Percentiles rank a stretch among this genome's conserved stretches.
These are phyloP conservation scores for Lingula anatina DNA, from an alignment of 2,888 invertebrate genomes.

Conservation along the genomic window DNA sequence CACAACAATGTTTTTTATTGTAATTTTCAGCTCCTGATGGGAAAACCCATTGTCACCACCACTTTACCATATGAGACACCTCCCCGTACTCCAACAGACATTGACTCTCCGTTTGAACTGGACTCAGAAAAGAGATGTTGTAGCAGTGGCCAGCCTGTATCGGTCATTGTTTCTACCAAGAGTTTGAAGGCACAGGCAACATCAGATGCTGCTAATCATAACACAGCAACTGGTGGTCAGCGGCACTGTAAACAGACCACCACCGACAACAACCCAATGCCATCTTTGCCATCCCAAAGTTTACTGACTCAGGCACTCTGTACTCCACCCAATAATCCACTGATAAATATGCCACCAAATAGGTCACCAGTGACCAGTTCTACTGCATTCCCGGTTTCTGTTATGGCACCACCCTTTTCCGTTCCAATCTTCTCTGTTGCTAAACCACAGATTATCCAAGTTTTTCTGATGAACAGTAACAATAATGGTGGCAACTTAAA, in stretches of 20 bases:
- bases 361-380: slow-evolving; percentile 1
- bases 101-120: neutral
- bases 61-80: too few species aligned
- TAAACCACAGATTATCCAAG: slow-evolving; percentile 31
- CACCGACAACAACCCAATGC: neutral
- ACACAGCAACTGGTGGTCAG: slow-evolving; percentile 4
- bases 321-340: neutral
- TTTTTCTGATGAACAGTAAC: slow-evolving; percentile 32
- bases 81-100: neutral
- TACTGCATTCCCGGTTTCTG: slow-evolving; percentile 1
- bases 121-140: neutral
- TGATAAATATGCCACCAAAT: neutral
- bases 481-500: neutral
- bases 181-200: slow-evolving; percentile 1
- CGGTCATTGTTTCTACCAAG: slow-evolving; percentile 18
- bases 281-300: neutral
- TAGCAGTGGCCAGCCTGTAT: slow-evolving; percentile 12
- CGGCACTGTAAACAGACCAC: slow-evolving; percentile 2
- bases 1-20: too few species aligned
- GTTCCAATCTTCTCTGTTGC: slow-evolving; percentile 7
- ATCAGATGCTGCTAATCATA: too few species aligned
- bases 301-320: neutral
- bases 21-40: slow-evolving; percentile 19
- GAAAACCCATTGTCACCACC: slow-evolving; percentile 13
- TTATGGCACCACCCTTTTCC: slow-evolving; percentile 1